phyloP scores from a whole-genome alignment of 2,797 vertebrate genomes.

The Phoxinus dragarum region DNA sequence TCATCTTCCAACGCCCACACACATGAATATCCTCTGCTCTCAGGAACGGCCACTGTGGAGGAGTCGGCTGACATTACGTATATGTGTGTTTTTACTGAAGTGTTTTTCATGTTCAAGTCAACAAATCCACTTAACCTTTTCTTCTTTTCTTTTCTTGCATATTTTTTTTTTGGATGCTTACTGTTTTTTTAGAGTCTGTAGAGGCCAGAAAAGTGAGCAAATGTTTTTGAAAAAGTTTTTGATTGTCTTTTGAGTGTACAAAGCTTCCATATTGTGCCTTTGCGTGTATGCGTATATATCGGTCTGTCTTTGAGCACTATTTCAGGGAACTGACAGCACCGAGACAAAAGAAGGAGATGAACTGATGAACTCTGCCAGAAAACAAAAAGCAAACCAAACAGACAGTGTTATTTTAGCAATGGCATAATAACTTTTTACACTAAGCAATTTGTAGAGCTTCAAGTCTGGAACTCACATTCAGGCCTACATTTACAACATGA shows the following conservation, averaged over 20 bases:
- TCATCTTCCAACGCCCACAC: slow-evolving; percentile 55
- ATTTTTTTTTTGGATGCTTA: slow-evolving; percentile 38
- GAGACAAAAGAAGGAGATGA: slow-evolving; percentile 43
- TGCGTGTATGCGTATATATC: slow-evolving; percentile 26
- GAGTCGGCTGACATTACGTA: slow-evolving; percentile 32
- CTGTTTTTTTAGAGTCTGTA: slow-evolving; percentile 42
- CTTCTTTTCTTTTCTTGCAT: slow-evolving; percentile 22
- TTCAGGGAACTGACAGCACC: slow-evolving; percentile 19
- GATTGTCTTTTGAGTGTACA: slow-evolving; percentile 36
- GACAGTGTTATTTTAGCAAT: slow-evolving; percentile 23
- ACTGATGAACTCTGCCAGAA: slow-evolving; percentile 37
- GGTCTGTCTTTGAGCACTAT: slow-evolving; percentile 37
- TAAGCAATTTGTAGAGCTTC: slow-evolving; percentile 9
- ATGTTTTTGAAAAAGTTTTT: slow-evolving; percentile 46
- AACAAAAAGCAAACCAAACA: slow-evolving; percentile 24
- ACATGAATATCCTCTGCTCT: slow-evolving; percentile 43
- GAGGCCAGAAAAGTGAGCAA: slow-evolving; percentile 36
- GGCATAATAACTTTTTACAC: slow-evolving; percentile 14
- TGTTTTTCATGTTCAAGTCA: slow-evolving; percentile 45
- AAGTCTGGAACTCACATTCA: not conserved
- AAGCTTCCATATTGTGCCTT: slow-evolving; percentile 3
- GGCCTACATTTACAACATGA: not conserved
- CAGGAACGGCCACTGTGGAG: slow-evolving; percentile 45
- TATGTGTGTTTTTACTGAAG: slow-evolving; percentile 45
- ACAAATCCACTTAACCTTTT: slow-evolving; percentile 43